A percentile compares a stretch with the other conserved stretches of the same genome.
These are phyloP conservation scores for Semicossyphus pulcher DNA, from an alignment of 2,113 vertebrate genomes.

Conservation along the genomic window DNA sequence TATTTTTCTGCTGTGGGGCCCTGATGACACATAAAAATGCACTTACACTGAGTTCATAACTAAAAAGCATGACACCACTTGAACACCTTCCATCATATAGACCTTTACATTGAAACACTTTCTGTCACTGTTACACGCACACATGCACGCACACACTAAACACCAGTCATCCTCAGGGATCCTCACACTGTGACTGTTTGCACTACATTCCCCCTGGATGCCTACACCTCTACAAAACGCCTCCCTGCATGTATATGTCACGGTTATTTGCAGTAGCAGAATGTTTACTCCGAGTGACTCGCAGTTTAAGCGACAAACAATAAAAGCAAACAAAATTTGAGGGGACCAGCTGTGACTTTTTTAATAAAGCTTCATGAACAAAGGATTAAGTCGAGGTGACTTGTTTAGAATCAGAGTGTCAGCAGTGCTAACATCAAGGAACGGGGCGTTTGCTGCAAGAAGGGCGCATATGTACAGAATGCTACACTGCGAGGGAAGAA, in stretches of 20 bases:
- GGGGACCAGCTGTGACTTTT: constrained; percentile 5
- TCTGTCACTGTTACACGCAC: background rate
- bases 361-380: background rate
- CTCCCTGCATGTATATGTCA: constrained; percentile 28
- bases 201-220: background rate
- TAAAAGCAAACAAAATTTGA: constrained; percentile 22
- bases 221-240: constrained; percentile 26
- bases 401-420: constrained; percentile 17
- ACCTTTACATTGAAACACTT: background rate
- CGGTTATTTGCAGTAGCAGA: constrained; percentile 6
- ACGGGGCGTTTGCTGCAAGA: background rate
- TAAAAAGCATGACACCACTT: constrained; percentile 1
- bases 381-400: background rate
- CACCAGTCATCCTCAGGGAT: background rate
- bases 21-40: constrained; percentile 16
- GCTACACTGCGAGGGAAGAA: background rate
- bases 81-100: background rate
- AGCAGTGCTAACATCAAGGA: background rate
- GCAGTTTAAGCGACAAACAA: constrained; percentile 6
- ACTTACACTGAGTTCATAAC: constrained; percentile 8
- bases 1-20: constrained; percentile 5
- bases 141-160: background rate
- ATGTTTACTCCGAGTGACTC: constrained; percentile 12
- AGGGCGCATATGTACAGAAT: background rate
- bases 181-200: constrained; percentile 12